Percentiles rank a stretch among this genome's conserved stretches.
Evolutionary conservation across 2,797 vertebrate species (phyloP).

Genomic region (Ataeniobius toweri): DNA sequence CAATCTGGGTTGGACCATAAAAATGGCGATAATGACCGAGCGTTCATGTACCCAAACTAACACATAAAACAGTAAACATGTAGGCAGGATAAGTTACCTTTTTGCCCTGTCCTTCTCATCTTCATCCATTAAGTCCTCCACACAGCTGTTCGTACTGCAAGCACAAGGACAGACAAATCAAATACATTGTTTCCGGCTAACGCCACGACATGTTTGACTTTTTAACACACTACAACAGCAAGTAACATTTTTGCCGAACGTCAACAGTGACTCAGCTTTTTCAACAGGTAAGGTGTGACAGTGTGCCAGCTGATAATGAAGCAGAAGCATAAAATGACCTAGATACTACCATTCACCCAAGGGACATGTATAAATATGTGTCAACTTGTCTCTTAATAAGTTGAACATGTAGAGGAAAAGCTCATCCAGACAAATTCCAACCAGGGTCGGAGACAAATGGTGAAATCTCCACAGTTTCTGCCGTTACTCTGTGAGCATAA

Average conservation of each 20-base stretch:
- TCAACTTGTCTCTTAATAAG: neutral
- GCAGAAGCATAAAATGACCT: slow-evolving; percentile 6
- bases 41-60: neutral
- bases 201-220: neutral
- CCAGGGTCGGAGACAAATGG: neutral
- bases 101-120: slow-evolving; percentile 87
- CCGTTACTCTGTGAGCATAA: slow-evolving; percentile 20
- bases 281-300: neutral
- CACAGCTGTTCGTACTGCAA: slow-evolving; percentile 85
- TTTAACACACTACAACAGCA: neutral
- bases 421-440: slow-evolving; percentile 2
- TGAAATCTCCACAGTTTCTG: neutral
- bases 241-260: neutral
- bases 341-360: neutral
- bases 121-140: slow-evolving; percentile 90
- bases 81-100: slow-evolving; percentile 77
- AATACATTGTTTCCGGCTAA: slow-evolving; percentile 8
- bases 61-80: neutral
- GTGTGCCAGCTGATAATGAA: neutral
- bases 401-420: neutral
- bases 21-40: neutral
- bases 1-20: neutral
- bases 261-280: neutral
- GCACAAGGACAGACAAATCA: slow-evolving; percentile 37
- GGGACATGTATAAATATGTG: slow-evolving; percentile 6